Base-by-base conservation (phyloP, 2,888 invertebrate genomes). In the Lasius platythorax region DNA sequence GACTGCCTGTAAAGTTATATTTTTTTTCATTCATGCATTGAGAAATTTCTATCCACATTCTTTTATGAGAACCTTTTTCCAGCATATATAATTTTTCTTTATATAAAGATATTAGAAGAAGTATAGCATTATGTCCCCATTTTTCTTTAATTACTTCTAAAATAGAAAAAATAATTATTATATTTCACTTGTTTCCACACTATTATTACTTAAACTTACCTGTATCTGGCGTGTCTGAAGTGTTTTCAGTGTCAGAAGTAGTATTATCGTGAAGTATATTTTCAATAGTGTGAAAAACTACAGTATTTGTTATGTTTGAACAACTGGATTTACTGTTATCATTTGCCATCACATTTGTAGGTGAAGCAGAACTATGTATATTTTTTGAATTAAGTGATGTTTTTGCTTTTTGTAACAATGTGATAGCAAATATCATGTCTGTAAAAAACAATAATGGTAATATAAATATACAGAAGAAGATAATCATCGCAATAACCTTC, bases 31-130 rank as follows among this genome's bases (percentile, higher is more conserved):
- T 67, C 23, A 28, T 67, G 0, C 40, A 5, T 40, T 43, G 11
- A 8, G 12, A 43, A 67, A 64, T 75, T 40, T 6, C 2, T 0
- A 3, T 40, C 72, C 58, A 73, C 58, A 73, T 56, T 58, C 40
- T 68, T 8, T 68, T 68, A 9, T 68, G 50, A 3, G 15, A 1
- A 9, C 30, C n/a, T 68, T 50, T 68, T 18, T 11, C 46, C 30
- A 68, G 3, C 50, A 68, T 68, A 50, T 68, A 8, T 18, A 50
- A 68, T 9, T 68, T 68, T 68, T 50, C 68, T 50, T 68, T 68
- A 50, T 68, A 68, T 50, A 50, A 30, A 2, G 50, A 68, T 18
- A 68, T 68, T 15, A 50, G 3, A 6, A 68, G 8, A 50, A 68
- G 50, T 50, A 6, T 68, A 18, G 50, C 68, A 0, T 30, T 68